Evolutionary conservation across 1,140 invertebrate species (phyloP), one percentile per base, ranked within the genome.

Genomic region (Idris sp.): DNA sequence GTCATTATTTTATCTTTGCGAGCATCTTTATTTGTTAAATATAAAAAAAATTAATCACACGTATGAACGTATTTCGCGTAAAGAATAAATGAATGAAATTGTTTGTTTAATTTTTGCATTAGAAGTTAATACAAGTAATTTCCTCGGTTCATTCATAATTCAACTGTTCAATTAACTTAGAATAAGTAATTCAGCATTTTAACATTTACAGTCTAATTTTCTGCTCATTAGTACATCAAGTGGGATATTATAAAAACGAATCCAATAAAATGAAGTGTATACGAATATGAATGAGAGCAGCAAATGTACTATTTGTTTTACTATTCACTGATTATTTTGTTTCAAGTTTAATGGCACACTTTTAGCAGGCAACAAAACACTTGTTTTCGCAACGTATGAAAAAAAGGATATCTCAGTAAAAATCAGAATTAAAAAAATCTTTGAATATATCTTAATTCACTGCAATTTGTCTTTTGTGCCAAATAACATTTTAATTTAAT

Each of bases 1-100:
- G 71, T 74, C 71, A 74, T 59, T 67, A 43, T 35, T 54, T 54
- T 38, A 36, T 30, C 30, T 36, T 54, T 59, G 40, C 49, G 40
- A 56, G 46, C 25, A 61, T 54, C 61, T 49, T 25, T 25, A n/a
- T n/a, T n/a, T n/a, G n/a, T n/a, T n/a, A n/a, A n/a, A n/a, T n/a
- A n/a, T n/a, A n/a, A n/a, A n/a, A n/a, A n/a, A n/a, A n/a, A n/a
- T n/a, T n/a, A n/a, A n/a, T n/a, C n/a, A n/a, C n/a, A n/a, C n/a
- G n/a, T n/a, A n/a, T n/a, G n/a, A n/a, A n/a, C n/a, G n/a, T n/a
- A n/a, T n/a, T n/a, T n/a, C n/a, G n/a, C n/a, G n/a, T n/a, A n/a
- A n/a, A n/a, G n/a, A n/a, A 6, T 4, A 25, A 40, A 38, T 35
- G 10, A 38, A 40, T 40, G 13, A 13, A 10, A 13, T 9, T 10